A percentile compares a stretch with the other conserved stretches of the same genome.
These are phyloP conservation scores for Rhopalosiphum nymphaeae DNA, from an alignment of 2,888 invertebrate species.

Conservation along the genomic window DNA sequence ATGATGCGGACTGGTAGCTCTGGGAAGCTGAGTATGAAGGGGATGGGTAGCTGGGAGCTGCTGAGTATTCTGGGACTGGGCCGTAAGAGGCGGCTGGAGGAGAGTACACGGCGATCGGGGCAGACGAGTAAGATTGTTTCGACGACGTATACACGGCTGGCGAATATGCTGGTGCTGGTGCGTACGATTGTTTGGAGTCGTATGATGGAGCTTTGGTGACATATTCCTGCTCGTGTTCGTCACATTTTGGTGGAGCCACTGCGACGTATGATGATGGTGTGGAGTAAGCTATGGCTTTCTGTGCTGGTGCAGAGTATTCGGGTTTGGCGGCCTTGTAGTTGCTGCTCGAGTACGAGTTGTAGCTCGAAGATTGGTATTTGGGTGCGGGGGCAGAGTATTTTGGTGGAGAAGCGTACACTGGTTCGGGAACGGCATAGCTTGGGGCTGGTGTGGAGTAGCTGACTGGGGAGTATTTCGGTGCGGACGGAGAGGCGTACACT, in stretches of 20 bases:
- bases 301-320: conserved; percentile 46
- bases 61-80: conserved; percentile 29
- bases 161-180: conserved; percentile 29
- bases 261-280: conserved; percentile 46
- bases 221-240: conserved; percentile 44
- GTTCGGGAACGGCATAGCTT: conserved; percentile 31
- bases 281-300: conserved; percentile 43
- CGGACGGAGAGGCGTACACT: conserved; percentile 30
- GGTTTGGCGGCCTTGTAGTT: conserved; percentile 60
- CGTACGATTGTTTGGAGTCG: conserved; percentile 51
- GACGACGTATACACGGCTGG: not conserved
- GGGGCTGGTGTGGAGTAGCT: conserved; percentile 34
- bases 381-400: conserved; percentile 41
- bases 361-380: conserved; percentile 57
- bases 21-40: conserved; percentile 45
- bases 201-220: conserved; percentile 47
- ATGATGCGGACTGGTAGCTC: conserved; percentile 40
- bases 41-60: conserved; percentile 57
- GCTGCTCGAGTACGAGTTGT: conserved; percentile 57
- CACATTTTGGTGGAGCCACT: conserved; percentile 34
- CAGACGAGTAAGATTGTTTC: conserved; percentile 43
- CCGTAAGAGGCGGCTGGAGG: conserved; percentile 40
- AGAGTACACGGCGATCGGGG: conserved; percentile 58
- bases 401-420: conserved; percentile 29
- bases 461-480: conserved; percentile 27